Conservation (phyloP, 1,140 invertebrate genomes). For the Drosophila sulfurigaster region DNA sequence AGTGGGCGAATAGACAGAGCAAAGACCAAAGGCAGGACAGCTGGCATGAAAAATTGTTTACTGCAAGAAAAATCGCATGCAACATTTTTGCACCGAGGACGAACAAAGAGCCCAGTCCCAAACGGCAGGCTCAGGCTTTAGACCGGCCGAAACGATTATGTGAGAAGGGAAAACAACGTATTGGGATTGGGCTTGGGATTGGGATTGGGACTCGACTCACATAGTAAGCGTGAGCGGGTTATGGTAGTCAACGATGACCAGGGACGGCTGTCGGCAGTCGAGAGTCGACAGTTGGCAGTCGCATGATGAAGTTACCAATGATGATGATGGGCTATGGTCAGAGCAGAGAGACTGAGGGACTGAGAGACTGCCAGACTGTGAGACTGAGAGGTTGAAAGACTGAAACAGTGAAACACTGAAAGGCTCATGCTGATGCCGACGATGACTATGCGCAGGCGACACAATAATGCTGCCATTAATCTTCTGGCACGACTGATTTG, state of each 20-base stretch:
- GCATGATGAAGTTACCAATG: constrained; percentile 74
- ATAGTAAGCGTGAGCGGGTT: constrained; percentile 27
- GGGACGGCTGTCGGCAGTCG: constrained; percentile 15
- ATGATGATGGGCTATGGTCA: constrained; percentile 45
- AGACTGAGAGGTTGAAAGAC: not conserved
- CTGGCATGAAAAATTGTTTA: constrained; percentile 83
- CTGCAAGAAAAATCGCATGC: constrained; percentile 78
- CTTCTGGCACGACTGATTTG: constrained; percentile 85
- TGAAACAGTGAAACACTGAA: too few relatives aligned
- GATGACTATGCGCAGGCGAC: constrained; percentile 76
- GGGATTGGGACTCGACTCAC: not conserved
- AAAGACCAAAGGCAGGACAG: constrained; percentile 60
- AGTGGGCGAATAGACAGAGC: constrained; percentile 39
- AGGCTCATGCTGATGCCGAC: constrained; percentile 31
- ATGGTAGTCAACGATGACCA: constrained; percentile 32
- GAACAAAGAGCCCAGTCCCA: not conserved
- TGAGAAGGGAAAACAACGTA: constrained; percentile 7
- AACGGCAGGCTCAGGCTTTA: constrained; percentile 19
- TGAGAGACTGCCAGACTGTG: not conserved
- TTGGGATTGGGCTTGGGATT: constrained; percentile 4
- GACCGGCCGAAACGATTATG: constrained; percentile 7
- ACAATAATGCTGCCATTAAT: constrained; percentile 85
- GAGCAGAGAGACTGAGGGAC: not conserved
- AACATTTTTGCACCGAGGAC: constrained; percentile 51
- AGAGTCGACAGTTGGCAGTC: constrained; percentile 50